These are phyloP conservation scores for Amphimedon queenslandica DNA, from an alignment of 37 sponge, comb jelly and placozoan genomes.

Conservation along the genomic window DNA sequence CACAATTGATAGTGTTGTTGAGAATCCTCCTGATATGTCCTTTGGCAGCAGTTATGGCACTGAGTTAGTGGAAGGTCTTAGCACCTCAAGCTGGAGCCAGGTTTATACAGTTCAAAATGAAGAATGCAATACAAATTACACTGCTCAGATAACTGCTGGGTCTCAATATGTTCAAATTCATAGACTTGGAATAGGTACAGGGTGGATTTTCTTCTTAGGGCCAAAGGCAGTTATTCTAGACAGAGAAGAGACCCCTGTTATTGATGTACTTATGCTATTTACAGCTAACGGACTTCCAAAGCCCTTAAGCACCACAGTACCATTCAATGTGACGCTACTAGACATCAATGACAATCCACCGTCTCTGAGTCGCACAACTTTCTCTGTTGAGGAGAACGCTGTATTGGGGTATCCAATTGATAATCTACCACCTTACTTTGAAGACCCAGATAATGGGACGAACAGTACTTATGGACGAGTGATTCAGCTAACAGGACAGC, in stretches of 20 bases:
- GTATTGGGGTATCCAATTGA: not conserved
- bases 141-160: not conserved
- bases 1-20: conserved; percentile 2
- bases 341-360: conserved; percentile 40
- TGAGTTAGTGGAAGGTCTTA: not conserved
- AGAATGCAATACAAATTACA: not conserved
- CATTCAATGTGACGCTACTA: not conserved
- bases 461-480: conserved; percentile 9
- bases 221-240: conserved; percentile 1
- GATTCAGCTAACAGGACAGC: not conserved
- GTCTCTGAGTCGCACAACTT: not conserved
- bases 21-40: too few species aligned
- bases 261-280: not conserved
- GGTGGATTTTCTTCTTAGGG: not conserved
- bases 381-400: not conserved
- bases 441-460: conserved; percentile 14
- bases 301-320: not conserved
- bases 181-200: not conserved
- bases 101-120: not conserved
- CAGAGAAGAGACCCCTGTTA: not conserved
- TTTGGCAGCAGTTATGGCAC: too few species aligned
- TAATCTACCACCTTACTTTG: not conserved
- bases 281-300: conserved; percentile 15
- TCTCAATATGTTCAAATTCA: not conserved
- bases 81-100: not conserved